phyloP scores from a whole-genome alignment of 1,140 invertebrate genomes.

The Drosophila nannoptera region DNA sequence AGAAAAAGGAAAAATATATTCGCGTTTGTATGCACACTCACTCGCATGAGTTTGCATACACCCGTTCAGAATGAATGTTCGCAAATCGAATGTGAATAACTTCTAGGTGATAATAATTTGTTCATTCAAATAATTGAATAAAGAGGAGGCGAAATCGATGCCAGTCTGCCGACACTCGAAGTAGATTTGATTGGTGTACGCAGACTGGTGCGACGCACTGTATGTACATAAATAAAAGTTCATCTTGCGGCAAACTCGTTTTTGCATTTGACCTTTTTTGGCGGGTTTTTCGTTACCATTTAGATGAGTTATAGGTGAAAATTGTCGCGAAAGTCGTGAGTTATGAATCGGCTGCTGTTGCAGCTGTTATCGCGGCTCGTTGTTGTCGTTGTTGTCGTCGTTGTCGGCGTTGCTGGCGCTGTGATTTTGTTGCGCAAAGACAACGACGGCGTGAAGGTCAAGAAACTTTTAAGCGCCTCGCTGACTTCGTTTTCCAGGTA shows the following conservation, averaged over 20 bases:
- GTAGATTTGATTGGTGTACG: too few species aligned
- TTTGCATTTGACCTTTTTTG: slow-evolving; percentile 39
- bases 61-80: too few species aligned
- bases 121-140: too few species aligned
- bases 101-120: too few species aligned
- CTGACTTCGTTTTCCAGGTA: slow-evolving; percentile 34
- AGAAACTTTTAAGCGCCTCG: slow-evolving; percentile 63
- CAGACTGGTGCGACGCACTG: too few species aligned
- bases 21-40: too few species aligned
- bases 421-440: slow-evolving; percentile 39
- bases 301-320: slow-evolving; percentile 75
- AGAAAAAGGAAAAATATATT: background rate
- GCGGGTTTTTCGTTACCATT: slow-evolving; percentile 66
- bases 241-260: slow-evolving; percentile 48
- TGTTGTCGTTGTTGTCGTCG: slow-evolving; percentile 7
- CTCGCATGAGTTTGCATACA: too few species aligned
- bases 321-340: slow-evolving; percentile 76
- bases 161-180: too few species aligned
- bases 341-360: slow-evolving; percentile 60
- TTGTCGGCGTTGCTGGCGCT: slow-evolving; percentile 5
- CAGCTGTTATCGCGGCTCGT: slow-evolving; percentile 8
- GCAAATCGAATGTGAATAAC: too few species aligned
- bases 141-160: too few species aligned
- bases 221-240: background rate
- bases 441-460: slow-evolving; percentile 61